Percentiles rank a stretch among this genome's conserved stretches.
Evolutionary conservation across 2,113 vertebrate genomes (phyloP).

Genomic region (Elanus axillaris): DNA sequence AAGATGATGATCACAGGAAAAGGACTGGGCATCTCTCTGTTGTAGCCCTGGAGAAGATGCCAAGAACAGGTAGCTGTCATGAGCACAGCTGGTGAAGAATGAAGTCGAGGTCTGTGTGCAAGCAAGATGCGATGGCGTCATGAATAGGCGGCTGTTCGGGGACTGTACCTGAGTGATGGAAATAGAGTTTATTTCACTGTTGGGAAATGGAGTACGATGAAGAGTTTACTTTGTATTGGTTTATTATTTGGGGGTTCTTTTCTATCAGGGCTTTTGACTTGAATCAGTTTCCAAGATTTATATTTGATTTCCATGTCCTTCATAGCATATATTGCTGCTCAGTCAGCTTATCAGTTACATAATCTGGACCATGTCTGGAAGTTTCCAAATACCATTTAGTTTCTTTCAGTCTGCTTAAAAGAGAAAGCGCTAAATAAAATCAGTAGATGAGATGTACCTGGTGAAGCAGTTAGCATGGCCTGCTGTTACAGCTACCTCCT

Average conservation of each 20-base stretch:
- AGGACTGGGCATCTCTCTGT: not conserved
- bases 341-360: not conserved
- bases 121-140: fast-evolving
- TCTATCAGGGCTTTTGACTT: not conserved
- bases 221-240: not conserved
- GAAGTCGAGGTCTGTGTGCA: not conserved
- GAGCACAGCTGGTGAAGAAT: not conserved
- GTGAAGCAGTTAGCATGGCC: not conserved
- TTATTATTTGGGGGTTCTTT: not conserved
- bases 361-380: not conserved
- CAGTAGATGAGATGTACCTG: not conserved
- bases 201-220: not conserved
- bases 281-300: not conserved
- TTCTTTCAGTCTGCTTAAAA: not conserved
- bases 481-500: not conserved
- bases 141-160: fast-evolving
- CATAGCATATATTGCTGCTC: not conserved
- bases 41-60: not conserved
- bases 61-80: not conserved
- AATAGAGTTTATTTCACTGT: not conserved
- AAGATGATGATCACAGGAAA: not conserved
- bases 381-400: not conserved
- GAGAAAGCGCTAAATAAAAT: not conserved
- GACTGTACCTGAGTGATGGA: not conserved
- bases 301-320: not conserved